Evolutionary conservation across 2,797 vertebrate genomes (phyloP).

Genomic region (Muscicapa comitata): DNA sequence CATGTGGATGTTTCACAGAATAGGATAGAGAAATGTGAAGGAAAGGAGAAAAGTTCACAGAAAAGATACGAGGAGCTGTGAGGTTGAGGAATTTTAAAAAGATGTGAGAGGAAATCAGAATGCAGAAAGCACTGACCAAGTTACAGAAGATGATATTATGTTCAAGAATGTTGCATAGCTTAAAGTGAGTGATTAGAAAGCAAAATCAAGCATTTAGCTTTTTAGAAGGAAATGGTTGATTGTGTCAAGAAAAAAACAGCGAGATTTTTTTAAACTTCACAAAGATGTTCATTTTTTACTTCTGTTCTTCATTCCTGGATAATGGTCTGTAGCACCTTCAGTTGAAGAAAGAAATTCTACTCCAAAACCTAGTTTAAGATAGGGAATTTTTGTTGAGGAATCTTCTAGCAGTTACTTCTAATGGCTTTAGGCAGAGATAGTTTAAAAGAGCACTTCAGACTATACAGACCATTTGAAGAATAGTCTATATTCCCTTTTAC

Average conservation of each 20-base stretch:
- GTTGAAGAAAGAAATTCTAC: neutral
- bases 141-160: neutral
- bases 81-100: neutral
- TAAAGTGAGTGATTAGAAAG: neutral
- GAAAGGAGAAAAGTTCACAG: neutral
- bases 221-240: neutral
- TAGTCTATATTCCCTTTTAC: neutral
- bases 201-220: neutral
- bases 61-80: neutral
- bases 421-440: neutral
- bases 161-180: neutral
- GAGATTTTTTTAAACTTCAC: neutral
- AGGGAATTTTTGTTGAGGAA: neutral
- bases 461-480: neutral
- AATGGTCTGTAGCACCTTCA: neutral
- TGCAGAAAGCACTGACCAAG: neutral
- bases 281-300: neutral
- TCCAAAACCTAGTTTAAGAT: neutral
- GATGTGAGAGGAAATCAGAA: neutral
- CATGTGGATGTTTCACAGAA: slow-evolving; percentile 18
- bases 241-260: neutral
- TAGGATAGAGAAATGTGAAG: neutral
- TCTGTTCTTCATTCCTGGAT: neutral
- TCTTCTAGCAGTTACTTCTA: neutral
- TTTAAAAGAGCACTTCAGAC: neutral